A percentile compares a stretch with the other conserved stretches of the same genome.
Evolutionary conservation across 2,797 vertebrate species (phyloP).

Genomic region (Acanthis flammea): DNA sequence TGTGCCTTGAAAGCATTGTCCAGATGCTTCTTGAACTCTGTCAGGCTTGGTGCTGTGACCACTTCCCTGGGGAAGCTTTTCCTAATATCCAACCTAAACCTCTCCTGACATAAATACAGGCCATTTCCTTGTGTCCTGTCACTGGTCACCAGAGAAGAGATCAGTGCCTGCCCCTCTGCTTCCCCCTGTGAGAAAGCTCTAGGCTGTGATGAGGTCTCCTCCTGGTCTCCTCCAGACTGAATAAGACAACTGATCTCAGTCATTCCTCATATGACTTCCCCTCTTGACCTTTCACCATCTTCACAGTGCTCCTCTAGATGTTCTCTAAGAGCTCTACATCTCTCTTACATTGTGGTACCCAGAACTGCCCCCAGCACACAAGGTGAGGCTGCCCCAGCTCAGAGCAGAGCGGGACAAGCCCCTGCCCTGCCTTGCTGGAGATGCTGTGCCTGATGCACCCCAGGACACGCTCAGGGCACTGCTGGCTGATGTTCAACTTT

Average conservation of each 20-base stretch:
- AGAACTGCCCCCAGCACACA: rapidly evolving
- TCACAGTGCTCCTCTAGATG: neutral
- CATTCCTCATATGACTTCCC: neutral
- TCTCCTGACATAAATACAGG: neutral
- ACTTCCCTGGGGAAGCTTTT: neutral
- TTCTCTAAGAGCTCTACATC: neutral
- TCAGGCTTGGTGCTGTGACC: neutral
- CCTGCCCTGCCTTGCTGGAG: neutral
- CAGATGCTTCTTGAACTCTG: neutral
- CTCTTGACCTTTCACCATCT: neutral
- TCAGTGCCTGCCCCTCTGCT: neutral
- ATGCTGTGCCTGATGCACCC: neutral
- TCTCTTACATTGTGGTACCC: neutral
- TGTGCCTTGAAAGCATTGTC: neutral
- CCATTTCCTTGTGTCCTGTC: neutral
- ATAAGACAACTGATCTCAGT: neutral
- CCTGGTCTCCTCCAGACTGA: neutral
- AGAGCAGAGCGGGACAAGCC: neutral
- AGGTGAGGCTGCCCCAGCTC: rapidly evolving
- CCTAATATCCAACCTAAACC: neutral
- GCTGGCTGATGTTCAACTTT: rapidly evolving
- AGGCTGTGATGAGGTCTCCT: neutral
- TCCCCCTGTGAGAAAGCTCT: neutral
- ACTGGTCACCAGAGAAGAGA: neutral
- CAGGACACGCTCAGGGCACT: rapidly evolving